These are phyloP conservation scores for Drosophila suboccidentalis DNA, from an alignment of 2,888 invertebrate genomes.

Conservation along the genomic window DNA sequence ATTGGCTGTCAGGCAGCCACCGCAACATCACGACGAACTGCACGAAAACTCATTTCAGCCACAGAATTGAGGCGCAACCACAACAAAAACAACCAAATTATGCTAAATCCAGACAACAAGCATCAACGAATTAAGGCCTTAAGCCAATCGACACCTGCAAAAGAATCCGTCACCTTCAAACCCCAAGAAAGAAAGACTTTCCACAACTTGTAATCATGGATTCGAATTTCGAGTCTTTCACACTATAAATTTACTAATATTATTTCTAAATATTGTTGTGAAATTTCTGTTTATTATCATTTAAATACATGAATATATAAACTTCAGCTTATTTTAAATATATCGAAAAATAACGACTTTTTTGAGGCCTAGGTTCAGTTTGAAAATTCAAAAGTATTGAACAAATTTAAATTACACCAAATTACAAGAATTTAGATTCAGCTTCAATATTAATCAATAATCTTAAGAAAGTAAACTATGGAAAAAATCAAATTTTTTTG, in stretches of 20 bases:
- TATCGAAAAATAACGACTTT: no score
- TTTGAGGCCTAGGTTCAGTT: no score
- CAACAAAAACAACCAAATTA: slow-evolving; percentile 61
- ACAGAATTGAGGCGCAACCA: slow-evolving; percentile 54
- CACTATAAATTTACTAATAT: neutral
- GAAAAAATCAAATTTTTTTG: no score
- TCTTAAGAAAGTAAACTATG: no score
- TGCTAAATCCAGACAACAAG: slow-evolving; percentile 46
- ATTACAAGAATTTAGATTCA: no score
- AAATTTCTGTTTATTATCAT: no score
- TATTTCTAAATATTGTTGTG: no score
- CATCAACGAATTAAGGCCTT: slow-evolving; percentile 28
- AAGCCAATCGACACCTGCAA: slow-evolving; percentile 39
- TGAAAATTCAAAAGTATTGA: no score
- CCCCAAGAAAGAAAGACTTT: neutral
- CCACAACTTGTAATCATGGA: neutral
- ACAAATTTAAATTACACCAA: no score
- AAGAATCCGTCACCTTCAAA: neutral
- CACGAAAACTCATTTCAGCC: slow-evolving; percentile 62
- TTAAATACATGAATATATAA: no score
- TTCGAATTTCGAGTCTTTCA: neutral
- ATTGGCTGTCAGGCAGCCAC: slow-evolving; percentile 66
- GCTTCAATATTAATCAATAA: no score
- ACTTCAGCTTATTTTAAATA: no score
- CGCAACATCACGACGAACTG: slow-evolving; percentile 70